Percentiles rank a stretch among this genome's conserved stretches.
These are phyloP conservation scores for Mungos mungo DNA, from an alignment of 2,113 vertebrate genomes.

Conservation along the genomic window DNA sequence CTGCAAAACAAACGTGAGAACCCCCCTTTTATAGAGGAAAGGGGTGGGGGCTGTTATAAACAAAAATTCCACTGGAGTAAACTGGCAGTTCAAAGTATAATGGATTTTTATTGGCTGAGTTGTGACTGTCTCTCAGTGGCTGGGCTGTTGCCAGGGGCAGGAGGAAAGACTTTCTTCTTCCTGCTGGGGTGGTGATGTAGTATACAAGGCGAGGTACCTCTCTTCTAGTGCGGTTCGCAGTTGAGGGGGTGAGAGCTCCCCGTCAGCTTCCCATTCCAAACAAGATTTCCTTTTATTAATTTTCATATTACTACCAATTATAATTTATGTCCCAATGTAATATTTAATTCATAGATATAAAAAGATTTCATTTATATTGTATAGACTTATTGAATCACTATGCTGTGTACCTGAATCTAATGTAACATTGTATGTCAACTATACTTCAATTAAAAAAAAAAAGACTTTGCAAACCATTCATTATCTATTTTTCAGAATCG, in stretches of 20 bases:
- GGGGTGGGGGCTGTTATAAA: neutral
- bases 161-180: neutral
- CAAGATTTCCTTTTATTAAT: neutral
- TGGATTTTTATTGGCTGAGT: neutral
- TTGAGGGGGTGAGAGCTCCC: neutral
- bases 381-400: neutral
- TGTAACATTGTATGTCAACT: neutral
- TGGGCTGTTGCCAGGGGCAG: neutral
- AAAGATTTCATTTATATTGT: neutral
- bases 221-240: neutral
- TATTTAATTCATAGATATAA: neutral
- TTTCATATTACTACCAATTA: neutral
- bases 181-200: too few relatives aligned
- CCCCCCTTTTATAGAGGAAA: neutral
- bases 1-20: neutral
- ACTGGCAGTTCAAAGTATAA: neutral
- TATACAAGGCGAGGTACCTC: too few relatives aligned
- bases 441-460: neutral
- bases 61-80: neutral
- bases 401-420: neutral
- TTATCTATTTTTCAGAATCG: neutral
- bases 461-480: neutral
- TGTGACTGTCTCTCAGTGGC: neutral
- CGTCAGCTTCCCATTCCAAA: neutral
- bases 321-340: neutral